Percentiles rank a stretch among this genome's conserved stretches.
phyloP scores from a whole-genome alignment of 2,113 vertebrate species.

The Piaya cayana region DNA sequence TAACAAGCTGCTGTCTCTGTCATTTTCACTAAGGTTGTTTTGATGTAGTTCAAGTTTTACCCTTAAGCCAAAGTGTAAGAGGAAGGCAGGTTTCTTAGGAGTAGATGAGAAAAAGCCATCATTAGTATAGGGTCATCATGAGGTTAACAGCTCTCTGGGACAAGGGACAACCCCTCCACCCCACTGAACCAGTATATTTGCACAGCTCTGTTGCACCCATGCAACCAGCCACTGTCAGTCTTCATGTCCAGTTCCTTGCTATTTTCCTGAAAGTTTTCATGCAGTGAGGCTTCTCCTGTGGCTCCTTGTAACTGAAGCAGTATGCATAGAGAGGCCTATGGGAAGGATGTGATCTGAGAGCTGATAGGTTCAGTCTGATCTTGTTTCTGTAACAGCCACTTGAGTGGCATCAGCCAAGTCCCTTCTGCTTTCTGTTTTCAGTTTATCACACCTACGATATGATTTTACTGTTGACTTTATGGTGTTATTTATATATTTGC shows the following conservation, averaged over 20 bases:
- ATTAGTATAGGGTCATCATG: neutral
- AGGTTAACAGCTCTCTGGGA: neutral
- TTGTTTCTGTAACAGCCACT: neutral
- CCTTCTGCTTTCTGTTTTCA: neutral
- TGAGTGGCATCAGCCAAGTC: neutral
- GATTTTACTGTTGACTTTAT: neutral
- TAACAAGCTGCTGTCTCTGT: neutral
- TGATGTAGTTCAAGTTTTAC: neutral
- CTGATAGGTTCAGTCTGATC: neutral
- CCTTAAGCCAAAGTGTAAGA: neutral
- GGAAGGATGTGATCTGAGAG: neutral
- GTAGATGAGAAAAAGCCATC: neutral
- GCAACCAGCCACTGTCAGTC: neutral
- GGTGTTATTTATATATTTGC: neutral
- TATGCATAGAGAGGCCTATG: neutral
- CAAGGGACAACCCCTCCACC: neutral
- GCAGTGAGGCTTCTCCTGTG: rapidly evolving
- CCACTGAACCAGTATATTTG: neutral
- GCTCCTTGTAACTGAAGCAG: neutral
- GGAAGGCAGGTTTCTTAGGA: neutral
- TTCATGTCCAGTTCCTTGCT: neutral
- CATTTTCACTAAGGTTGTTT: neutral
- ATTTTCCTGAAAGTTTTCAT: neutral
- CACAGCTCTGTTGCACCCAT: neutral
- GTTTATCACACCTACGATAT: neutral